Evolutionary conservation across 2,113 vertebrate genomes (phyloP), one percentile per base, ranked within the genome.

Genomic region (Hippolais icterina): DNA sequence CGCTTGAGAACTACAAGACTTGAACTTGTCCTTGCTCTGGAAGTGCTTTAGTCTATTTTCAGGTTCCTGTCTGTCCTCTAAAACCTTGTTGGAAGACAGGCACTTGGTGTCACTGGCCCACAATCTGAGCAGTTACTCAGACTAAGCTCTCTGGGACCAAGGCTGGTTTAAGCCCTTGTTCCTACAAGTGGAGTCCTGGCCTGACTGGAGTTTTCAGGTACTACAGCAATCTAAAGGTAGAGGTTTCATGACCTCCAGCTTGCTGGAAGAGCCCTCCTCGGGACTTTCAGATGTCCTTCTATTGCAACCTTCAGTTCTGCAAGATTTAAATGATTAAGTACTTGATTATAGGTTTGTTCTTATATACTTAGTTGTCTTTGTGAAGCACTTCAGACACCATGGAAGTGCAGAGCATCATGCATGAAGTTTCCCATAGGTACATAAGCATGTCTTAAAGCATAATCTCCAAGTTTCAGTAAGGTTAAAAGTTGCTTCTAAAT

Each of bases 381-480:
- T 96, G 89, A 84, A 87, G 94, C 94, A 82, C 90, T 97, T 94
- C 65, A 0, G 50, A 53, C 74, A 56, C 56, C 61, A 4, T 41
- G 46, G 89, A 96, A 96, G 94, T 94, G 94, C 89, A 84, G 78
- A 92, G 93, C 92, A 57, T 94, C 74, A 49, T 96, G 83, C 94
- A 94, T 96, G 95, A 92, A 92, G 79, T 94, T 90, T 96, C 95
- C 72, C 92, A 71, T 93, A 95, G 83, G n/a, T 93, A 85, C 85
- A 87, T 89, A 94, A 59, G 94, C 42, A 95, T 97, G 92, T 96
- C 94, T 94, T 92, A 49, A 72, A 77, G 47, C 71, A 76, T 93
- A 87, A 97, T 97, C 96, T 85, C 90, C 49, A 94, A 83, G 93
- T 95, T 96, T 94, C 89, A 96, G 93, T 96, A 97, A 96, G 63